These are phyloP conservation scores for Ectobius pallidus DNA, from an alignment of 2,888 invertebrate species.

Conservation along the genomic window DNA sequence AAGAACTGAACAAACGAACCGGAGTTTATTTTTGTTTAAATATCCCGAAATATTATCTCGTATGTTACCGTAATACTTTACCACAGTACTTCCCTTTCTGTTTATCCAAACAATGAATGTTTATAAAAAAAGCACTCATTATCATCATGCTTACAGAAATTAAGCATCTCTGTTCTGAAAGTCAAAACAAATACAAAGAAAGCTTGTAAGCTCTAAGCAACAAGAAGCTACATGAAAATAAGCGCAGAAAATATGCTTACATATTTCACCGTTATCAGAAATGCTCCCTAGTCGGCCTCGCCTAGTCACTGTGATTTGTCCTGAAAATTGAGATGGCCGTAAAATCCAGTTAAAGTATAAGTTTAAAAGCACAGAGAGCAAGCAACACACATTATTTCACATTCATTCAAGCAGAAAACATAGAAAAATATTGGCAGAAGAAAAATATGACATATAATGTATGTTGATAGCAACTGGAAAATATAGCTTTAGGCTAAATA, in stretches of 20 bases:
- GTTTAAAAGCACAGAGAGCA: background rate
- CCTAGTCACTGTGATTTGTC: slow-evolving; percentile 53
- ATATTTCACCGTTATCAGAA: slow-evolving; percentile 74
- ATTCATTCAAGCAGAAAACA: no score
- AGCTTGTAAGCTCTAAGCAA: background rate
- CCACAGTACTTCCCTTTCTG: no score
- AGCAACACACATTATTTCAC: no score
- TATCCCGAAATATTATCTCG: no score
- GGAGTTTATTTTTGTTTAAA: no score
- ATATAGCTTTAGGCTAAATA: no score
- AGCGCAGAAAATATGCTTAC: slow-evolving; percentile 59
- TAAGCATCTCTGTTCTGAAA: background rate
- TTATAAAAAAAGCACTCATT: background rate
- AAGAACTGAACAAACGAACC: no score
- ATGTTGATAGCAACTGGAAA: no score
- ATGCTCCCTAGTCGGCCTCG: slow-evolving; percentile 62
- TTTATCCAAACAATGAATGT: no score
- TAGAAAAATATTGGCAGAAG: no score
- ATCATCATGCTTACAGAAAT: background rate
- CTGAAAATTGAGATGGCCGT: slow-evolving; percentile 49
- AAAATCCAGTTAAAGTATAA: background rate
- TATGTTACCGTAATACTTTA: no score
- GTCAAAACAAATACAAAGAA: background rate
- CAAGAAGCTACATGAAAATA: background rate
- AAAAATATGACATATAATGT: no score